Evolutionary conservation across 2,113 vertebrate genomes (phyloP).

Genomic region (Aix galericulata): DNA sequence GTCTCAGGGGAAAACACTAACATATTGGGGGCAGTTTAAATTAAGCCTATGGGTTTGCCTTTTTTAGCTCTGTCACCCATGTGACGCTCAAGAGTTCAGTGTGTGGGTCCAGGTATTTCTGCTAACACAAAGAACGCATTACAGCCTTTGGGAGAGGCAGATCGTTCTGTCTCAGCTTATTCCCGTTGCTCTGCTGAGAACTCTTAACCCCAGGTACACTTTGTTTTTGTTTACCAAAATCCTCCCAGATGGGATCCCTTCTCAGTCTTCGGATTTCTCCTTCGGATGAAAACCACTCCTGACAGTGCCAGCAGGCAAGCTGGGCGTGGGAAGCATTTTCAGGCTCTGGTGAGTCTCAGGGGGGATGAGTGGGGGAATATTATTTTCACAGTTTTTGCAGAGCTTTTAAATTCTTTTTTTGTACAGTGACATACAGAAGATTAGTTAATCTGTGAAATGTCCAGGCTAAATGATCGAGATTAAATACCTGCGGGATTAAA

Average conservation of each 20-base stretch:
- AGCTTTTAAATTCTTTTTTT: not conserved
- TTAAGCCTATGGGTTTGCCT: not conserved
- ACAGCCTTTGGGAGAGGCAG: not conserved
- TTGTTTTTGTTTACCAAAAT: not conserved
- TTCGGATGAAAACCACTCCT: rapidly evolving
- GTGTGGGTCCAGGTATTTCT: not conserved
- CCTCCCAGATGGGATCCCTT: not conserved
- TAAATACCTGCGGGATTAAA: not conserved
- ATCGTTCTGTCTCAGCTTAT: not conserved
- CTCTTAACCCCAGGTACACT: not conserved
- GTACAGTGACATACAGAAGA: not conserved
- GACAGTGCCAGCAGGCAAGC: not conserved
- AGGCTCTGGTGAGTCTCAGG: constrained; percentile 77
- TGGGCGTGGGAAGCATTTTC: constrained; percentile 27
- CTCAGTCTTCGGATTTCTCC: not conserved
- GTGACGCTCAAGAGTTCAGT: not conserved
- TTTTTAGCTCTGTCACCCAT: constrained; percentile 11
- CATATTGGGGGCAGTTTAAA: not conserved
- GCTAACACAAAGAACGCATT: not conserved
- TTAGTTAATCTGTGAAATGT: not conserved
- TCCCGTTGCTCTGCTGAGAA: not conserved
- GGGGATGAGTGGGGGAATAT: rapidly evolving
- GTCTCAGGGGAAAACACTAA: not conserved
- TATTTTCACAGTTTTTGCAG: not conserved
- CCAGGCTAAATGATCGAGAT: not conserved